phyloP scores from a whole-genome alignment of 1,140 invertebrate species.

The Bombyx mandarina region DNA sequence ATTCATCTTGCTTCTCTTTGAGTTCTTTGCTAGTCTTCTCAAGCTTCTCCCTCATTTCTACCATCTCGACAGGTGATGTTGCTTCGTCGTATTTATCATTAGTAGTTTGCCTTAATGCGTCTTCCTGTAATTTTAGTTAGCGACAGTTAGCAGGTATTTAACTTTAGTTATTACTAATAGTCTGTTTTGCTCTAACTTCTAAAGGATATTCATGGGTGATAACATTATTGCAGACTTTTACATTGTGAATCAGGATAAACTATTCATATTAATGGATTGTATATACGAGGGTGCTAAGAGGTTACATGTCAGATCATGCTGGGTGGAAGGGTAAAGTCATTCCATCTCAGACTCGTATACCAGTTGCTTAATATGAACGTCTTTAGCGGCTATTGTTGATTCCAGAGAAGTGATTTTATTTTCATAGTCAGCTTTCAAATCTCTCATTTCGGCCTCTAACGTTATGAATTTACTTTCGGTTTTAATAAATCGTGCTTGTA shows the following conservation, averaged over 20 bases:
- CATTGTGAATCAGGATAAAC: too few species aligned
- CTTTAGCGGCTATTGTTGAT: slow-evolving; percentile 72
- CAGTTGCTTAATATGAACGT: slow-evolving; percentile 73
- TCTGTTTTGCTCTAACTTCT: too few species aligned
- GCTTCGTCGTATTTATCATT: slow-evolving; percentile 69
- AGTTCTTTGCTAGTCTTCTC: slow-evolving; percentile 54
- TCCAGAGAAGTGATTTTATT: slow-evolving; percentile 72
- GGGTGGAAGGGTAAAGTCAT: too few species aligned
- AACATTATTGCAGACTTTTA: too few species aligned
- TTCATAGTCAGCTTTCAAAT: slow-evolving; percentile 69
- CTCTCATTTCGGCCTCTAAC: slow-evolving; percentile 72
- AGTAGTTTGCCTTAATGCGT: slow-evolving; percentile 64
- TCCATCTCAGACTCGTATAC: slow-evolving; percentile 41
- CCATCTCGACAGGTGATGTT: slow-evolving; percentile 68
- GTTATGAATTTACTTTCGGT: slow-evolving; percentile 74
- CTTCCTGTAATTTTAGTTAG: slow-evolving; percentile 52
- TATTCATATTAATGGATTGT: too few species aligned
- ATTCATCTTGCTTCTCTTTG: slow-evolving; percentile 54
- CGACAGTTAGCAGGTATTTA: too few species aligned
- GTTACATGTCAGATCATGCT: too few species aligned
- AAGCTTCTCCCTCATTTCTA: slow-evolving; percentile 68
- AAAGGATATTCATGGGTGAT: too few species aligned
- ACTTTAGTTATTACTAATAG: too few species aligned
- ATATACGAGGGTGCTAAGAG: too few species aligned
- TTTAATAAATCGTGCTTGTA: slow-evolving; percentile 64